These are phyloP conservation scores for Phylloscopus trochilus DNA, from an alignment of 2,113 vertebrate genomes.

Conservation along the genomic window DNA sequence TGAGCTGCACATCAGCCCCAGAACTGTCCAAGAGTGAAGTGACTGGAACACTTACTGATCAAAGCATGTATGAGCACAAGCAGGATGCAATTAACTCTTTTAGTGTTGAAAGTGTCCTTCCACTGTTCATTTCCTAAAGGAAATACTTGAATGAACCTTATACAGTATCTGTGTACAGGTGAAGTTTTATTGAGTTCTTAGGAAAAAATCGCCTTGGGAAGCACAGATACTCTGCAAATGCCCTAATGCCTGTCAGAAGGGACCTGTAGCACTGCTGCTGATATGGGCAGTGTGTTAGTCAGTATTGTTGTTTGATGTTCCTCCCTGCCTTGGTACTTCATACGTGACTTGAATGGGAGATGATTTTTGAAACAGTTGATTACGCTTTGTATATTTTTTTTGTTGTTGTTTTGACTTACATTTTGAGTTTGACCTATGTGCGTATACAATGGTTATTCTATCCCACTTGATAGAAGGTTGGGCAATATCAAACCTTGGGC, in stretches of 20 bases:
- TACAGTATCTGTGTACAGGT: constrained; percentile 49
- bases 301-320: constrained; percentile 42
- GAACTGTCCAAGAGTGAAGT: neutral
- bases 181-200: constrained; percentile 48
- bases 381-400: neutral
- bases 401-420: neutral
- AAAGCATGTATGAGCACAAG: constrained; percentile 8
- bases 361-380: constrained; percentile 37
- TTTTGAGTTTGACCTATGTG: neutral
- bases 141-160: constrained; percentile 72
- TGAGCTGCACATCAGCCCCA: neutral
- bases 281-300: constrained; percentile 21
- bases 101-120: constrained; percentile 55
- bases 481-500: neutral
- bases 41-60: neutral
- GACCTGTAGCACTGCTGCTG: constrained; percentile 24
- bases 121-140: constrained; percentile 45
- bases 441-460: constrained; percentile 17
- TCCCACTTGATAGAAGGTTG: neutral
- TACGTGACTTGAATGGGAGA: constrained; percentile 19
- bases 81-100: constrained; percentile 9
- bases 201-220: neutral
- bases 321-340: constrained; percentile 54
- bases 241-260: constrained; percentile 17
- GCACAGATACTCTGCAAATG: neutral